These are phyloP conservation scores for Sebastes vulpes DNA, from an alignment of 2,797 vertebrate genomes.

Conservation along the genomic window DNA sequence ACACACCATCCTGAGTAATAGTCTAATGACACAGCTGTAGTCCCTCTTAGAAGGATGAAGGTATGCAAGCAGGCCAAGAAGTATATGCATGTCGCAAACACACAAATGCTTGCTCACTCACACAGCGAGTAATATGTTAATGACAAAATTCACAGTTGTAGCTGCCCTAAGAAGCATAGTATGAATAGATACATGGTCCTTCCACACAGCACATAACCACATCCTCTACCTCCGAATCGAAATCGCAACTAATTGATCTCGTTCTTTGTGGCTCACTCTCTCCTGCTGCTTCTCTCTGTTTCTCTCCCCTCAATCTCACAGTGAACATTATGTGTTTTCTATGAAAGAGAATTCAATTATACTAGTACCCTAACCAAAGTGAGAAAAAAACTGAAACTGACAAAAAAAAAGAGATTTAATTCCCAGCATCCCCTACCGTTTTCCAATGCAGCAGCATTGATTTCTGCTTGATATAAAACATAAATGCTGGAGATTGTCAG, in stretches of 20 bases:
- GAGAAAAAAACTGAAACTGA: background rate
- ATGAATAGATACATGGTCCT: background rate
- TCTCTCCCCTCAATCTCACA: background rate
- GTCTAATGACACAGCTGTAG: slow-evolving; percentile 39
- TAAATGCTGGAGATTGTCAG: slow-evolving; percentile 8
- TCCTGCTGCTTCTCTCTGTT: slow-evolving; percentile 10
- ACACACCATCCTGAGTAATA: background rate
- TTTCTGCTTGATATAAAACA: background rate
- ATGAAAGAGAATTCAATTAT: slow-evolving; percentile 7
- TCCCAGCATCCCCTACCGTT: background rate
- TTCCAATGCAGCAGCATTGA: background rate
- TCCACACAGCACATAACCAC: background rate
- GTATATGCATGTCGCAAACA: background rate
- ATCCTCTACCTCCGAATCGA: slow-evolving; percentile 9
- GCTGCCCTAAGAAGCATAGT: background rate
- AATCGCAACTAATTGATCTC: slow-evolving; percentile 14
- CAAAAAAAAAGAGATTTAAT: background rate
- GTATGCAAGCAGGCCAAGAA: background rate
- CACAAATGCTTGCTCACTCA: background rate
- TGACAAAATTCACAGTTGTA: slow-evolving; percentile 8
- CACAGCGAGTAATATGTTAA: slow-evolving; percentile 12
- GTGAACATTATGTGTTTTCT: background rate
- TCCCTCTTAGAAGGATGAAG: background rate
- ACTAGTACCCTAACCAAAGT: background rate
- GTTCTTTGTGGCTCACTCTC: background rate